Evolutionary conservation across 1,140 invertebrate species (phyloP), one percentile per base, ranked within the genome.

Genomic region (Brachionus plicatilis): DNA sequence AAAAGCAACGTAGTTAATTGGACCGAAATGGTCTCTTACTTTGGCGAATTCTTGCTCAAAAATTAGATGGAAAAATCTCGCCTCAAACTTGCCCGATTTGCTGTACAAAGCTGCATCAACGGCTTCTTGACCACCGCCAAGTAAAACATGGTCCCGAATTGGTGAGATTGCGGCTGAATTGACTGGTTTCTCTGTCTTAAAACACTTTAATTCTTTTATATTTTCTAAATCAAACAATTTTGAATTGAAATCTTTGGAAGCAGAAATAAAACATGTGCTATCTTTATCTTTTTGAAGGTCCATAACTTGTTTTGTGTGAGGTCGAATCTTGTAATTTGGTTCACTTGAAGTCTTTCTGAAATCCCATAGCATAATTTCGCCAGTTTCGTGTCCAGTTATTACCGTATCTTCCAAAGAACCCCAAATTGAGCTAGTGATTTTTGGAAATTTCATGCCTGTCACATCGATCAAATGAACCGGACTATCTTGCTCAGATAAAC

Each of bases 31-130:
- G 72, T 97, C 97, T 89, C 99, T 99, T 0, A 99, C 93, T 80
- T 96, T 91, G 0, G 94, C 97, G 90, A 99, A 99, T 90, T 99
- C 98, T 90, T 99, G 97, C 91, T 99, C 97, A 89, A 98, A 99
- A n/a, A 99, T 93, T 65, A 99, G 89, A 90, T 99, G 97, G 92
- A 95, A 99, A 90, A 99, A 97, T 66, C 96, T 92, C 3, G 97
- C 96, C 89, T 99, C 97, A 88, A 99, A 99, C 91, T 99, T 99
- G 29, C 97, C 98, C 83, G 95, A 93, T 86, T 95, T 43, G 65
- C 47, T 92, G 0, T 96, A 93, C 0, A 95, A 96, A 0, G 98
- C 99, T 76, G 99, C 98, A 88, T 97, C 95, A 94, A 97, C 98
- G 84, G 96, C 97, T 90, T 99, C 96, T 91, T 99, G 96, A 88